Conservation (phyloP, 2,113 vertebrate species). For the Psilopogon haemacephalus region DNA sequence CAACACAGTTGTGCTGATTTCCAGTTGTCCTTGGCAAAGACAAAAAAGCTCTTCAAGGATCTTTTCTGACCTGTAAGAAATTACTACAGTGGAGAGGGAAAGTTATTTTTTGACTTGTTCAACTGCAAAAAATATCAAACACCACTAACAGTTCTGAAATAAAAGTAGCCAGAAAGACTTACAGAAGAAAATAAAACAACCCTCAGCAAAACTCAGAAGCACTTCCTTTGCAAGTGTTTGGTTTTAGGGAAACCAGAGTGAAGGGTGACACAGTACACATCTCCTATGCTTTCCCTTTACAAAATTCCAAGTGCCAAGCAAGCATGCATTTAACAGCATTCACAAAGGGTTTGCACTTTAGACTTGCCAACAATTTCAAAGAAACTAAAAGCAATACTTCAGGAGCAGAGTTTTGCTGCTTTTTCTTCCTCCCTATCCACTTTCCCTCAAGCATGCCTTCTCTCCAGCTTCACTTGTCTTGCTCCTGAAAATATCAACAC, state of each 20-base stretch:
- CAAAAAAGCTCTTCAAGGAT: not conserved
- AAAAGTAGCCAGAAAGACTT: not conserved
- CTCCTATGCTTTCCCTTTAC: not conserved
- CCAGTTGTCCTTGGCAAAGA: not conserved
- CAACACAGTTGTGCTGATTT: not conserved
- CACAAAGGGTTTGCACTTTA: not conserved
- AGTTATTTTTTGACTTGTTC: not conserved
- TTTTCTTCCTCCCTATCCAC: not conserved
- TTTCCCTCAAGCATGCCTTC: not conserved
- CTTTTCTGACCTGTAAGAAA: not conserved
- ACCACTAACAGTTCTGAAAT: not conserved
- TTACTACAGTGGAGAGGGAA: not conserved
- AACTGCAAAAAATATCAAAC: not conserved
- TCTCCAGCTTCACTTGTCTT: not conserved
- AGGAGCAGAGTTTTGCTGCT: not conserved
- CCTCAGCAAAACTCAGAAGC: not conserved
- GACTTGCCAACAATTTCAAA: not conserved
- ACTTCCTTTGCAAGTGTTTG: not conserved
- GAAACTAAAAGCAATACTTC: not conserved
- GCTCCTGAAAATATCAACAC: not conserved
- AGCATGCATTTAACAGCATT: not conserved
- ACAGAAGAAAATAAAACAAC: not conserved
- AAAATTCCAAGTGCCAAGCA: not conserved
- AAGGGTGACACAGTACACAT: fast-evolving
- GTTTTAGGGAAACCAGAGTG: not conserved